These are phyloP conservation scores for Pararge aegeria DNA, from an alignment of 1,140 invertebrate genomes.

Conservation along the genomic window DNA sequence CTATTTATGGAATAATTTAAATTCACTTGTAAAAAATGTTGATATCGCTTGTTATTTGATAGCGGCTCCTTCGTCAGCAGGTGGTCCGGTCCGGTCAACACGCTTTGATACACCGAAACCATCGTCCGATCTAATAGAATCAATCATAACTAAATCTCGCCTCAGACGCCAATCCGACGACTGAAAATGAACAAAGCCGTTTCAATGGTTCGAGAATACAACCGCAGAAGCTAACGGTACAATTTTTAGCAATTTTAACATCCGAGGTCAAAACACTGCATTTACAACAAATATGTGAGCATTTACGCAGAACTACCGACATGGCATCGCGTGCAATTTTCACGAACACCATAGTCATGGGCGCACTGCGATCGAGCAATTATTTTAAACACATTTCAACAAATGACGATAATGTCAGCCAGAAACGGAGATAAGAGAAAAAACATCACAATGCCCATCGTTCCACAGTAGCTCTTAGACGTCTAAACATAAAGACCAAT, in stretches of 20 bases:
- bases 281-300: slow-evolving; percentile 75
- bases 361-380: slow-evolving; percentile 65
- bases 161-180: slow-evolving; percentile 17
- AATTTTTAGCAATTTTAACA: slow-evolving; percentile 26
- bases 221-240: slow-evolving; percentile 42
- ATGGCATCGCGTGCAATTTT: slow-evolving; percentile 74
- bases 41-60: slow-evolving; percentile 31
- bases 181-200: slow-evolving; percentile 20
- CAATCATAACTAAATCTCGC: slow-evolving; percentile 70
- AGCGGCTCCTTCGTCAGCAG: slow-evolving; percentile 56
- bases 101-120: slow-evolving; percentile 73
- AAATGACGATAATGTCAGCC: slow-evolving; percentile 76
- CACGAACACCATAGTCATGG: slow-evolving; percentile 61
- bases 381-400: slow-evolving; percentile 80
- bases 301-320: slow-evolving; percentile 65
- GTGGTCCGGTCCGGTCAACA: slow-evolving; percentile 67
- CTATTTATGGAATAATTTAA: background rate
- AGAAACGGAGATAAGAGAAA: slow-evolving; percentile 60
- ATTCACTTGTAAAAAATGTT: slow-evolving; percentile 40
- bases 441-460: slow-evolving; percentile 49
- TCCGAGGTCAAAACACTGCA: slow-evolving; percentile 30
- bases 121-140: slow-evolving; percentile 68
- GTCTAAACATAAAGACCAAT: slow-evolving; percentile 35
- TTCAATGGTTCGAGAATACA: slow-evolving; percentile 13
- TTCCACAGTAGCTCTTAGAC: slow-evolving; percentile 49